These are phyloP conservation scores for Ibidorhyncha struthersii DNA, from an alignment of 2,113 vertebrate genomes.

Conservation along the genomic window DNA sequence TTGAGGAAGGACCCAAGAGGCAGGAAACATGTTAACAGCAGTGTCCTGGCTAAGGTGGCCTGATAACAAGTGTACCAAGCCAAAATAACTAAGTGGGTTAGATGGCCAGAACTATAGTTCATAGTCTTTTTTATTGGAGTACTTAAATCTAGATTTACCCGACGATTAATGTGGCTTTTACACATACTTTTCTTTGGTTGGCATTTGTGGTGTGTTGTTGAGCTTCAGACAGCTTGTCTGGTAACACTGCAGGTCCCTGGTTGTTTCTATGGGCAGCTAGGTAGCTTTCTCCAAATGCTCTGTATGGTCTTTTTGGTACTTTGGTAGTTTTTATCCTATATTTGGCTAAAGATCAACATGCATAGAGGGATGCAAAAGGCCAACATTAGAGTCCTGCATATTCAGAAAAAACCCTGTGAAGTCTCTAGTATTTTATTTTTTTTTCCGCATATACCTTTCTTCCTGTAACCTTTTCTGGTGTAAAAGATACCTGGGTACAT, in stretches of 20 bases:
- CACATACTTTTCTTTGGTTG: neutral
- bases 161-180: neutral
- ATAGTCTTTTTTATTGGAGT: neutral
- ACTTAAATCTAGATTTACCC: neutral
- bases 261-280: neutral
- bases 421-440: neutral
- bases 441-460: neutral
- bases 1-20: slow-evolving; percentile 26
- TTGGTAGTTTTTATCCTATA: neutral
- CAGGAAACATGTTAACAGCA: slow-evolving; percentile 46
- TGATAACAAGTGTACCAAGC: slow-evolving; percentile 14
- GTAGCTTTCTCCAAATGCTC: neutral
- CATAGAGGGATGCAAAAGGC: neutral
- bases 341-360: neutral
- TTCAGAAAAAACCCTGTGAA: neutral
- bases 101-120: neutral
- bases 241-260: neutral
- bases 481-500: neutral
- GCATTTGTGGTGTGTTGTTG: neutral
- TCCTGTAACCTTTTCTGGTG: neutral
- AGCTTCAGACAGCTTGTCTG: neutral
- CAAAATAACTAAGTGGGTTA: slow-evolving; percentile 42
- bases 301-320: neutral
- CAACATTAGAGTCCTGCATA: neutral
- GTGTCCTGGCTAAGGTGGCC: slow-evolving; percentile 53